Percentiles rank a stretch among this genome's conserved stretches.
phyloP scores from a whole-genome alignment of 2,888 invertebrate genomes.

The Molorchus minor region DNA sequence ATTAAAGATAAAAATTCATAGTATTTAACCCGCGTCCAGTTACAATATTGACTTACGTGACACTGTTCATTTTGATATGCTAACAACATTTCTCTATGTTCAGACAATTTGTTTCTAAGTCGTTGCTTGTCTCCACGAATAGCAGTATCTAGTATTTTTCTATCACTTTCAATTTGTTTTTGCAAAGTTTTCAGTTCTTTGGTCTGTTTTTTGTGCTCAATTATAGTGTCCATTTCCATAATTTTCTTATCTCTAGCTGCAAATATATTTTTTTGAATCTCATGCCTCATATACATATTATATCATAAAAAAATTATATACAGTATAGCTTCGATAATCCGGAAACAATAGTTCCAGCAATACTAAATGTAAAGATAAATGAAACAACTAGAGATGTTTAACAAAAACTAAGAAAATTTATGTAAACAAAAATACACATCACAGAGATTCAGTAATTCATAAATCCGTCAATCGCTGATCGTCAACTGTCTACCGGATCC shows the following conservation, averaged over 20 bases:
- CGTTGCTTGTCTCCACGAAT: slow-evolving; percentile 70
- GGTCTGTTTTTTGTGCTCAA: slow-evolving; percentile 64
- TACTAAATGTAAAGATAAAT: no score
- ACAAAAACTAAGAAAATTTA: no score
- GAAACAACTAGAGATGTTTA: no score
- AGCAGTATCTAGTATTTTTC: slow-evolving; percentile 68
- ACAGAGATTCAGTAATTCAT: no score
- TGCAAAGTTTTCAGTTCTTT: slow-evolving; percentile 68
- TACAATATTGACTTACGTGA: slow-evolving; percentile 46
- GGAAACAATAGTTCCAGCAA: no score
- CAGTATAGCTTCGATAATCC: not conserved
- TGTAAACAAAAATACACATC: no score
- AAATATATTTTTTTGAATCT: not conserved
- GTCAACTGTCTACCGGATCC: no score
- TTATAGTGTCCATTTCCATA: slow-evolving; percentile 67
- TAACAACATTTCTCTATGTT: slow-evolving; percentile 68
- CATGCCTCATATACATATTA: not conserved
- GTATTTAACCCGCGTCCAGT: no score
- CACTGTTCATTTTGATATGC: slow-evolving; percentile 65
- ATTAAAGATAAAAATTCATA: no score
- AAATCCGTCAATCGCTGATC: no score
- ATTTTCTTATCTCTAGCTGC: slow-evolving; percentile 71
- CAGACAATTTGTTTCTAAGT: slow-evolving; percentile 67
- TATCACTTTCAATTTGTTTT: slow-evolving; percentile 67
- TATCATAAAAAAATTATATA: not conserved